A percentile compares a stretch with the other conserved stretches of the same genome.
phyloP scores from a whole-genome alignment of 2,888 invertebrate genomes.

The Alloplasta piceator region DNA sequence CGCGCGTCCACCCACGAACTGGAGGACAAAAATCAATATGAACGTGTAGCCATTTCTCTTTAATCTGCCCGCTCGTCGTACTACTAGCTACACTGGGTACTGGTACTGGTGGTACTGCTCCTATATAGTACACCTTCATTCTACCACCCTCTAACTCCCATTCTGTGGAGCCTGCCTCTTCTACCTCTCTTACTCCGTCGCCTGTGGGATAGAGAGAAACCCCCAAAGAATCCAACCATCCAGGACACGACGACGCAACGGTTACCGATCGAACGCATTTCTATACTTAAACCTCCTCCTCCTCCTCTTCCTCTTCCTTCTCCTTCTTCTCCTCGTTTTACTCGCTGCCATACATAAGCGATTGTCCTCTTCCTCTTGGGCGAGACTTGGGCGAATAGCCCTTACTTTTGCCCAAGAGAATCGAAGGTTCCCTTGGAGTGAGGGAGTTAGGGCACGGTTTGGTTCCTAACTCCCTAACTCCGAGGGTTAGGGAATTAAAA shows the following conservation, averaged over 20 bases:
- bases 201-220: constrained; percentile 48
- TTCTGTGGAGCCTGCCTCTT: constrained; percentile 27
- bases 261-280: constrained; percentile 74
- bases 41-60: constrained; percentile 83
- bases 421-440: not conserved
- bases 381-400: constrained; percentile 66
- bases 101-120: constrained; percentile 49
- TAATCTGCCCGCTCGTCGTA: constrained; percentile 81
- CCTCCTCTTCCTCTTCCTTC: constrained; percentile 4
- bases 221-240: constrained; percentile 54
- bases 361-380: constrained; percentile 56
- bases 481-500: not conserved
- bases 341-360: constrained; percentile 29
- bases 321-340: constrained; percentile 34
- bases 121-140: constrained; percentile 16
- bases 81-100: constrained; percentile 67
- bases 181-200: constrained; percentile 37
- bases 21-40: constrained; percentile 83
- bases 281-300: constrained; percentile 43
- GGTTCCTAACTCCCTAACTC: not conserved
- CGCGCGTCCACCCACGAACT: constrained; percentile 78
- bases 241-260: constrained; percentile 70
- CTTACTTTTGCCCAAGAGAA: constrained; percentile 37
- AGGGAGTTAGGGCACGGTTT: not conserved
- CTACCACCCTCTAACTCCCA: constrained; percentile 19